Conservation (phyloP, 2,888 invertebrate genomes). For the Meiosimyza decipiens region DNA sequence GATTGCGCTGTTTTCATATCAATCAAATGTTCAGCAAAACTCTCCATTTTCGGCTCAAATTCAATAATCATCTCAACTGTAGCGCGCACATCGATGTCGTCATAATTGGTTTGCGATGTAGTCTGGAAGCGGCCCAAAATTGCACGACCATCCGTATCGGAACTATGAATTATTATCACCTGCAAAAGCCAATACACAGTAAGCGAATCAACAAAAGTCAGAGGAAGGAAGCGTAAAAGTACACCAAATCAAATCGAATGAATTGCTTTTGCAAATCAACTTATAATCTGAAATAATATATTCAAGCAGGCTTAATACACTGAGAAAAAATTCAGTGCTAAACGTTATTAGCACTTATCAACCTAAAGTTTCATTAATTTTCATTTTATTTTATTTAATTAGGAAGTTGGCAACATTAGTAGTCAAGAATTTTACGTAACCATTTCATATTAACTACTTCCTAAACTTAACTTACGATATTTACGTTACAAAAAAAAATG, state of each 20-base stretch:
- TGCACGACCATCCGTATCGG: slow-evolving; percentile 94
- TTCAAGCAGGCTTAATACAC: too few species aligned
- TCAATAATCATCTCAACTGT: slow-evolving; percentile 92
- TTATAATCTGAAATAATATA: neutral
- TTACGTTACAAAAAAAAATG: too few species aligned
- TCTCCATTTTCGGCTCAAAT: slow-evolving; percentile 89
- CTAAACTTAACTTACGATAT: too few species aligned
- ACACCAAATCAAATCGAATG: neutral
- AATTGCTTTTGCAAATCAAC: neutral
- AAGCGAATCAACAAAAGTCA: neutral
- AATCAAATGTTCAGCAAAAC: slow-evolving; percentile 82
- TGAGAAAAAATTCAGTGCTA: too few species aligned
- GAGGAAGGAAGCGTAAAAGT: neutral
- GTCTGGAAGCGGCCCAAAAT: slow-evolving; percentile 94
- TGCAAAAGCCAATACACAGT: slow-evolving; percentile 42
- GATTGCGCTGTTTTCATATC: slow-evolving; percentile 88
- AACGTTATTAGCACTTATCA: too few species aligned
- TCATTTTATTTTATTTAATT: too few species aligned
- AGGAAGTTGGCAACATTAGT: too few species aligned
- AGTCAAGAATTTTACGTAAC: too few species aligned
- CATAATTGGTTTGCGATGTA: slow-evolving; percentile 88
- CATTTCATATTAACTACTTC: too few species aligned
- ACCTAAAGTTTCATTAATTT: too few species aligned
- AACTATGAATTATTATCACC: slow-evolving; percentile 94
- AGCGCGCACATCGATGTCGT: slow-evolving; percentile 92